Percentiles rank a stretch among this genome's conserved stretches.
phyloP scores from a whole-genome alignment of 2,888 invertebrate genomes.

The Phalera bucephala region DNA sequence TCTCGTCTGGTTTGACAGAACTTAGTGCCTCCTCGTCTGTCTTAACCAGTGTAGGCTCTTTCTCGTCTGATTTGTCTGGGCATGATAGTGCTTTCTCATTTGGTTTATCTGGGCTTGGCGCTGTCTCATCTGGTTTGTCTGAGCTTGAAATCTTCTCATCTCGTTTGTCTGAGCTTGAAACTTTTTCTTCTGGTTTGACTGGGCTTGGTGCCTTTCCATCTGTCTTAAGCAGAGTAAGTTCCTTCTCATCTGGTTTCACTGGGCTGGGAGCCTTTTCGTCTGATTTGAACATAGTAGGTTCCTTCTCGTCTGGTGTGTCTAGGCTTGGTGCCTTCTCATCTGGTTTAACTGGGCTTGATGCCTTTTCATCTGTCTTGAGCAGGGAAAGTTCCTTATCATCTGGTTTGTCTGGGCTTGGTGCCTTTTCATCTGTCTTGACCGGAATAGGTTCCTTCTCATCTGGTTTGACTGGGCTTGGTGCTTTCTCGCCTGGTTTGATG shows the following conservation, averaged over 20 bases:
- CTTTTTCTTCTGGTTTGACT: slow-evolving; percentile 1
- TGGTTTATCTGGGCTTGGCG: slow-evolving; percentile 1
- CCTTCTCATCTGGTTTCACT: slow-evolving; percentile 7
- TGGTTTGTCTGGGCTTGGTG: slow-evolving; percentile 1
- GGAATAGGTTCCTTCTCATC: slow-evolving; percentile 5
- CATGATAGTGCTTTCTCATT: slow-evolving; percentile 6
- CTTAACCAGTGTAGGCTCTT: too few species aligned
- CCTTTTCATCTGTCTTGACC: slow-evolving; percentile 5
- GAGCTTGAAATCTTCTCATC: neutral
- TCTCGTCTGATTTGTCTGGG: slow-evolving; percentile 5
- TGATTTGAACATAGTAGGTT: too few species aligned
- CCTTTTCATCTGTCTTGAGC: slow-evolving; percentile 7
- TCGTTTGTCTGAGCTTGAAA: neutral
- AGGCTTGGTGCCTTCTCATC: slow-evolving; percentile 3
- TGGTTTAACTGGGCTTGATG: slow-evolving; percentile 2
- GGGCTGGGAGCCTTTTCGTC: too few species aligned
- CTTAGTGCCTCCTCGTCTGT: too few species aligned
- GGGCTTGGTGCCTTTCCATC: slow-evolving; percentile 10
- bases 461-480: neutral
- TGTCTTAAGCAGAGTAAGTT: slow-evolving; percentile 5
- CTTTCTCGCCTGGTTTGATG: neutral
- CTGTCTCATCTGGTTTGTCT: slow-evolving; percentile 1
- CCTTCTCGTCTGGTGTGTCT: too few species aligned
- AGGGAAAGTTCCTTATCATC: slow-evolving; percentile 15
- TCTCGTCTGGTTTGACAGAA: neutral